Conservation (phyloP, 2,797 vertebrate genomes). For the Pseudochirops cupreus region DNA sequence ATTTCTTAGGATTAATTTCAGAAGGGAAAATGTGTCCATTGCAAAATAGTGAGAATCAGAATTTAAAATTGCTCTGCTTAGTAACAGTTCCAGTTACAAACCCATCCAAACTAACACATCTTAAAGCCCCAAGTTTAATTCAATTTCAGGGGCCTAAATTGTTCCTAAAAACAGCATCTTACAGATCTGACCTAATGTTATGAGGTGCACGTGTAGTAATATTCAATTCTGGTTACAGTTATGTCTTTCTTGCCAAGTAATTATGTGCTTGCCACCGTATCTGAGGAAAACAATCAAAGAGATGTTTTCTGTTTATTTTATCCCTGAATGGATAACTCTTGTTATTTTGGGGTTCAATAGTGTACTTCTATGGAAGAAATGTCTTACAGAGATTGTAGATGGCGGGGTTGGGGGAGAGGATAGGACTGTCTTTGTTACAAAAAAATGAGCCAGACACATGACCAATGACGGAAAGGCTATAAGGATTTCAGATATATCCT, state of each 20-base stretch:
- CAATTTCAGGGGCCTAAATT: neutral
- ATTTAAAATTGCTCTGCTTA: neutral
- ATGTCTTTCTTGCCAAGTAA: neutral
- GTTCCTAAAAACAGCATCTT: neutral
- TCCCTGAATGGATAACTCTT: neutral
- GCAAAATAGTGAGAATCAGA: neutral
- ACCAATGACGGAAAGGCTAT: neutral
- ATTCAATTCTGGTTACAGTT: neutral
- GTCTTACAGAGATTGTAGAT: neutral
- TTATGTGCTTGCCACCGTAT: neutral
- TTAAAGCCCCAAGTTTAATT: neutral
- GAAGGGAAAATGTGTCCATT: neutral
- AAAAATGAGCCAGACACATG: neutral
- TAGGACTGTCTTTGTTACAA: neutral
- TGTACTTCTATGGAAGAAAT: neutral
- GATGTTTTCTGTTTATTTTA: neutral
- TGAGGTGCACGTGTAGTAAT: neutral
- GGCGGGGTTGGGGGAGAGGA: rapidly evolving
- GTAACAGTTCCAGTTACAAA: neutral
- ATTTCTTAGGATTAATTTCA: neutral
- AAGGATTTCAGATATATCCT: neutral
- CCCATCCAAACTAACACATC: neutral
- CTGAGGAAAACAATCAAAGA: neutral
- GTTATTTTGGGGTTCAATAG: neutral
- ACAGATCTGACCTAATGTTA: neutral